These are phyloP conservation scores for Orthosia gracilis DNA, from an alignment of 2,888 invertebrate genomes.

Conservation along the genomic window DNA sequence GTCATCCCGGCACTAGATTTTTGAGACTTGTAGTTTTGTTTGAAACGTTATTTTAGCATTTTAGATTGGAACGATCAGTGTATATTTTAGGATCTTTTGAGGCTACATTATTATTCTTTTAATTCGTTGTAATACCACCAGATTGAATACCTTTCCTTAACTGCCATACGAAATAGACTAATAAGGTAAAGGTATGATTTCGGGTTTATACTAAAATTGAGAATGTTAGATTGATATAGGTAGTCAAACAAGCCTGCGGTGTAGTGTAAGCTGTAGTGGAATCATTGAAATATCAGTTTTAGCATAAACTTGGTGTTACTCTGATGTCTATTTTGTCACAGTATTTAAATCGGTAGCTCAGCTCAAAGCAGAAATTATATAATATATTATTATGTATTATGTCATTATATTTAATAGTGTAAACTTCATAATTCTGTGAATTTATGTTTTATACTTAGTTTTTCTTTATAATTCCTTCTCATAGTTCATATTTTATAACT, in stretches of 20 bases:
- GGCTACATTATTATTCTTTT: constrained; percentile 71
- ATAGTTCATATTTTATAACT: constrained; percentile 59
- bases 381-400: constrained; percentile 54
- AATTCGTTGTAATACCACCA: constrained; percentile 67
- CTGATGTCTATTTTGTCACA: constrained; percentile 50
- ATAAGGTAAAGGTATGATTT: constrained; percentile 60
- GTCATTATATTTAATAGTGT: constrained; percentile 52
- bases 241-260: constrained; percentile 22
- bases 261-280: constrained; percentile 34
- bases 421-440: constrained; percentile 62
- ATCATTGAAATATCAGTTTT: constrained; percentile 47
- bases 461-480: constrained; percentile 57
- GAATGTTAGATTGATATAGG: constrained; percentile 27
- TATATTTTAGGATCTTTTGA: constrained; percentile 72
- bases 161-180: constrained; percentile 68
- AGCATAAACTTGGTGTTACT: constrained; percentile 55
- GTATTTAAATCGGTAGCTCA: constrained; percentile 60
- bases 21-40: constrained; percentile 66
- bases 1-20: constrained; percentile 58
- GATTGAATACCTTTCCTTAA: constrained; percentile 62
- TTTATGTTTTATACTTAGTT: constrained; percentile 65
- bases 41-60: constrained; percentile 65
- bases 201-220: constrained; percentile 59
- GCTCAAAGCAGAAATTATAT: constrained; percentile 63
- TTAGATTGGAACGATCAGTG: constrained; percentile 68